Evolutionary conservation across 2,888 invertebrate species (phyloP), one percentile per base, ranked within the genome.

Genomic region (Mesorhabditis sp.): DNA sequence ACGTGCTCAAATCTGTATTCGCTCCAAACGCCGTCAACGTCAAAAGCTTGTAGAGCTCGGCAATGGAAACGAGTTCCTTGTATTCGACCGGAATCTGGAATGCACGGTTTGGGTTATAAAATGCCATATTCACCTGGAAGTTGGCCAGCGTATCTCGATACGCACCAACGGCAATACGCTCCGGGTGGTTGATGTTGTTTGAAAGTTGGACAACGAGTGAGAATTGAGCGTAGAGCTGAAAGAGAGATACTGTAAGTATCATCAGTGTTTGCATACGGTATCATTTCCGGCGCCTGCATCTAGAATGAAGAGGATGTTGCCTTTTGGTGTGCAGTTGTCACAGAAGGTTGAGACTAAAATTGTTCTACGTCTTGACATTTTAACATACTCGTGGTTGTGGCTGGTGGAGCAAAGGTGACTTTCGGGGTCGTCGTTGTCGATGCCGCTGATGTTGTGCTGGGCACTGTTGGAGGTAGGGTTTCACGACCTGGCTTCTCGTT

Each of bases 31-130:
- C n/a, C 10, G 58, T n/a, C 58, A 50, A 50, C 7, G 10, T 50
- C 10, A 50, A n/a, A 10, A n/a, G 10, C n/a, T 50, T 50, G 10
- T 13, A 10, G 10, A 50, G n/a, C n/a, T 50, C 58, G n/a, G 58
- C n/a, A 10, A 50, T 10, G 7, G 10, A 10, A n/a, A 13, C n/a
- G 10, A 50, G n/a, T n/a, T 10, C n/a, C 10, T 50, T 50, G 58
- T 50, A 50, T n/a, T 50, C 58, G 58, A n/a, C 58, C 7, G n/a
- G 58, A n/a, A 50, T n/a, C 58, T 50, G n/a, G n/a, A 50, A 50
- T 50, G 1, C 10, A 50, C 58, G n/a, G n/a, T 1, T 50, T 50
- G 58, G 58, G 10, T 50, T 50, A 28, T 28, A n/a, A 50, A 50
- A 50, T 50, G 58, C n/a, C 58, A 50, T 50, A 50, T 13, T 50